A percentile compares a stretch with the other conserved stretches of the same genome.
Conservation (phyloP, 2,888 invertebrate species). For the Apocheima hispidaria region DNA sequence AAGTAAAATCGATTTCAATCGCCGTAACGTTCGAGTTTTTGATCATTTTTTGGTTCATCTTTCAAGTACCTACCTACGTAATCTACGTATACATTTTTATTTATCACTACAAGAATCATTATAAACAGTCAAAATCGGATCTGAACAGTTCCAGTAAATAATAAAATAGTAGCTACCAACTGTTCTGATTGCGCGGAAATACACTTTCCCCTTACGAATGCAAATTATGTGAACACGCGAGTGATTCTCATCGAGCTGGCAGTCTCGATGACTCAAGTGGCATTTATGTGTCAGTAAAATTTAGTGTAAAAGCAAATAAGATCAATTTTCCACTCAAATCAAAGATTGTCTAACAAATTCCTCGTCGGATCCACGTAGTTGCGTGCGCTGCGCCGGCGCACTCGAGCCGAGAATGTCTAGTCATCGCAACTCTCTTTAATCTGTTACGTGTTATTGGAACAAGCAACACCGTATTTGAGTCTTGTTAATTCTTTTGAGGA, state of each 20-base stretch:
- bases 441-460: slow-evolving; percentile 37
- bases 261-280: slow-evolving; percentile 18
- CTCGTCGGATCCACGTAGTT: slow-evolving; percentile 29
- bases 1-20: too few species aligned
- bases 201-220: slow-evolving; percentile 32
- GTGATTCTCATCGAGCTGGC: slow-evolving; percentile 18
- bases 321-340: slow-evolving; percentile 64
- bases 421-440: slow-evolving; percentile 32
- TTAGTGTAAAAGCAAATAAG: slow-evolving; percentile 54
- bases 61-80: too few species aligned
- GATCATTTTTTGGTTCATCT: too few species aligned
- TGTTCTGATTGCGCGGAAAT: slow-evolving; percentile 16
- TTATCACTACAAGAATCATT: too few species aligned
- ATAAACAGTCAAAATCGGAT: too few species aligned
- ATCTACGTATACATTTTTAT: too few species aligned
- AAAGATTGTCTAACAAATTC: slow-evolving; percentile 44
- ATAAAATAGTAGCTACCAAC: slow-evolving; percentile 4
- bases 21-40: too few species aligned
- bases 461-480: slow-evolving; percentile 8
- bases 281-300: slow-evolving; percentile 21
- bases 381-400: slow-evolving; percentile 19
- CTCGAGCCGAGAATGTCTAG: slow-evolving; percentile 14
- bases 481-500: background rate
- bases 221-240: slow-evolving; percentile 31
- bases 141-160: background rate